Conservation (phyloP, 1,140 invertebrate species). For the Theocolax elegans region DNA sequence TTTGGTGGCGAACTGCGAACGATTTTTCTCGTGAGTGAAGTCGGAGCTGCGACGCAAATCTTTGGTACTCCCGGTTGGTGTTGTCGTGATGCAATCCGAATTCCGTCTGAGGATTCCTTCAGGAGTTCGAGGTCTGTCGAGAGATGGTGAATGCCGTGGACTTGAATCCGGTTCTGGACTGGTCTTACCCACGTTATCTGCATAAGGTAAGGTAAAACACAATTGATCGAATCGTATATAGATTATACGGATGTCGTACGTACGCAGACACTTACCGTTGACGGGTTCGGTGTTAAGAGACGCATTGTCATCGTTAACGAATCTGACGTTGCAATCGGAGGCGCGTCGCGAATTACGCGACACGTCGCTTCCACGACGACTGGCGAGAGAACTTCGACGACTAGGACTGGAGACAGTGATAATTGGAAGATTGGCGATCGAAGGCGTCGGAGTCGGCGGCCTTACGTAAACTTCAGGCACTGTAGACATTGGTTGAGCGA, state of each 20-base stretch:
- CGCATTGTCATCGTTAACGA: constrained; percentile 51
- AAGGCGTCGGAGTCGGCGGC: constrained; percentile 62
- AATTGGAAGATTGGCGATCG: constrained; percentile 57
- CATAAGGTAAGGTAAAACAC: background rate
- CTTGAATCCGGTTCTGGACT: constrained; percentile 2
- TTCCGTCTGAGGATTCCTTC: constrained; percentile 53
- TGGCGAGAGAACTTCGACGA: constrained; percentile 58
- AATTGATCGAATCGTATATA: background rate
- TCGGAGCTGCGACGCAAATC: constrained; percentile 61
- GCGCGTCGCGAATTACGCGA: constrained; percentile 54
- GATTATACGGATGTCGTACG: background rate
- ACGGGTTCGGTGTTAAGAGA: constrained; percentile 24
- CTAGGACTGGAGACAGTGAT: constrained; percentile 62
- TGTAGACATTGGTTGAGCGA: constrained; percentile 45
- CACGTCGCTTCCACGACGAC: constrained; percentile 58
- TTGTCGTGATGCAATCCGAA: constrained; percentile 56
- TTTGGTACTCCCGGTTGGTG: constrained; percentile 51
- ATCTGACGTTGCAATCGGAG: constrained; percentile 60
- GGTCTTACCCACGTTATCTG: background rate
- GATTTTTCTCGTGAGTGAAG: constrained; percentile 60
- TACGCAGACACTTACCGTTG: background rate
- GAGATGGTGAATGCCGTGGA: constrained; percentile 30
- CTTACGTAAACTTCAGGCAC: constrained; percentile 63
- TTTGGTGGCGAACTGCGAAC: constrained; percentile 61
- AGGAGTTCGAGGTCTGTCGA: constrained; percentile 43